These are phyloP conservation scores for Leuciscus waleckii DNA, from an alignment of 2,797 vertebrate genomes.

Conservation along the genomic window DNA sequence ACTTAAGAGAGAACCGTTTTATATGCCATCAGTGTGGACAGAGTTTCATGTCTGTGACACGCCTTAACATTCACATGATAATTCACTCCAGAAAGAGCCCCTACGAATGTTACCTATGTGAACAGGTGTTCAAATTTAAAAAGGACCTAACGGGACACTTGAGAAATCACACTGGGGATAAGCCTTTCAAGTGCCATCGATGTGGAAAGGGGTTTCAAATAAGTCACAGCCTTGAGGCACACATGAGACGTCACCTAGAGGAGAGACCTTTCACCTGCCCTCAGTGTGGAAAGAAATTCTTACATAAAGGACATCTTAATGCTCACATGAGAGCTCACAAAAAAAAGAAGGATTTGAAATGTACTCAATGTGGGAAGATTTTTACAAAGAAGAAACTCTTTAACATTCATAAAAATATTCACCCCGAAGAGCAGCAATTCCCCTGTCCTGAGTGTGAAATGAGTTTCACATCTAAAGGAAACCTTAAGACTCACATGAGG, in stretches of 20 bases:
- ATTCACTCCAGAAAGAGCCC: not conserved
- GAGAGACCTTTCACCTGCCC: not conserved
- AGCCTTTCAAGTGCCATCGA: not conserved
- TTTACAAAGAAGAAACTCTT: not conserved
- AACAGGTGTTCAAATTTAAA: not conserved
- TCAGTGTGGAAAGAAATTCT: not conserved
- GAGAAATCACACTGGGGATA: not conserved
- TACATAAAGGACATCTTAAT: not conserved
- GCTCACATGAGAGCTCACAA: not conserved
- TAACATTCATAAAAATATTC: not conserved
- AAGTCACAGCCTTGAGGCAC: too few species aligned
- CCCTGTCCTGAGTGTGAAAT: not conserved
- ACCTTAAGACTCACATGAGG: conserved; percentile 9
- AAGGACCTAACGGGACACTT: not conserved
- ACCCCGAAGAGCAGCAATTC: not conserved
- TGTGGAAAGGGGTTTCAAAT: not conserved
- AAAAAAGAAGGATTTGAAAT: not conserved
- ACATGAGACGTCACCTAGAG: too few species aligned
- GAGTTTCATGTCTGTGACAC: not conserved
- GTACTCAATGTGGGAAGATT: not conserved
- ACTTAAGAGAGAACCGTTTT: not conserved
- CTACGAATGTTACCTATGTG: not conserved
- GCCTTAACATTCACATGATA: not conserved
- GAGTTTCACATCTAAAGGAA: conserved; percentile 1
- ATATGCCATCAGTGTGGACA: not conserved